Evolutionary conservation across 2,888 invertebrate genomes (phyloP).

Genomic region (Drosophila melanocephala): DNA sequence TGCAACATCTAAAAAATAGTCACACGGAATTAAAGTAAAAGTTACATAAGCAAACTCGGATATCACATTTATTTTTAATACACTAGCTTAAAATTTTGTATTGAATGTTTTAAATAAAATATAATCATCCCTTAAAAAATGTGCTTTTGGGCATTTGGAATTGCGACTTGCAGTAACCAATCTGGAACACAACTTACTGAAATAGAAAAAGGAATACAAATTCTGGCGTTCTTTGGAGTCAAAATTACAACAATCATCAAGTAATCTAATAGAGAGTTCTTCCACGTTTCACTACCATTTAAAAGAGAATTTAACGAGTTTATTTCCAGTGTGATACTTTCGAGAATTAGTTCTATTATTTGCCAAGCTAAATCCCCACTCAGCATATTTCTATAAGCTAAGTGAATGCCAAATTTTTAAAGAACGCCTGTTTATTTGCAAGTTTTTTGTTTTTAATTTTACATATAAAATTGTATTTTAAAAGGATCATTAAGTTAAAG

Average conservation of each 20-base stretch:
- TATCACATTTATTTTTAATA: not conserved
- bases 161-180: not conserved
- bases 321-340: too few relatives aligned
- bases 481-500: conserved; percentile 32
- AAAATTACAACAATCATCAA: too few relatives aligned
- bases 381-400: not conserved
- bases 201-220: not conserved
- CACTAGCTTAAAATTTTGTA: not conserved
- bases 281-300: not conserved
- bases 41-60: not conserved
- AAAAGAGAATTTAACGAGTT: too few relatives aligned
- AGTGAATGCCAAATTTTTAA: conserved; percentile 13
- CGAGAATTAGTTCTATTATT: not conserved
- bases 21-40: conserved; percentile 31
- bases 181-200: not conserved
- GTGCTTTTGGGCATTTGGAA: not conserved
- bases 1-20: conserved; percentile 67
- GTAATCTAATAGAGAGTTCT: not conserved
- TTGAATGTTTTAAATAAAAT: not conserved
- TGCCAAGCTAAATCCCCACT: not conserved
- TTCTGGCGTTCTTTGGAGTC: not conserved
- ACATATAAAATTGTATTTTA: conserved; percentile 40
- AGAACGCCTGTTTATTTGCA: conserved; percentile 35
- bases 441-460: conserved; percentile 27
- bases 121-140: not conserved